Evolutionary conservation across 2,888 invertebrate species (phyloP), one percentile per base, ranked within the genome.

Genomic region (Allacma fusca): DNA sequence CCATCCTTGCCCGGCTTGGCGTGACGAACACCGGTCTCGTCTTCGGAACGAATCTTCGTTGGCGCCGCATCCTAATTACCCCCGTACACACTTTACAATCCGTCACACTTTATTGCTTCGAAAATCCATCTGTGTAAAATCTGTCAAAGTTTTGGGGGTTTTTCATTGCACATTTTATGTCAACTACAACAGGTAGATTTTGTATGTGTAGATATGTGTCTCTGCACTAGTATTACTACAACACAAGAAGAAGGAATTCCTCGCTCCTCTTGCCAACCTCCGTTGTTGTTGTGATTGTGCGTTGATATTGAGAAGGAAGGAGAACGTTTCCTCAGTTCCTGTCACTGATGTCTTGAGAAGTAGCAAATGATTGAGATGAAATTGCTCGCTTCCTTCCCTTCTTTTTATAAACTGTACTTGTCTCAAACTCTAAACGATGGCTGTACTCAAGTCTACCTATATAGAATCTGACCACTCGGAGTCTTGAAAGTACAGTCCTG

Each of bases 1-100:
- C 80, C 80, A 80, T 80, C 59, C 80, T 78, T 59, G 80, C 80
- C 65, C 80, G 80, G 73, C 77, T 78, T 78, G 78, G 80, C 75
- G 80, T 79, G 75, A 76, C 78, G 67, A 72, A 77, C 75, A 80
- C 80, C 26, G 80, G 80, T 77, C 80, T 80, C 64, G 75, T 77
- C 57, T 78, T 78, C 75, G 80, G 80, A 71, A 76, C 78, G 77
- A 80, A 78, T 77, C 74, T 76, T 71, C 77, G 75, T 68, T 78
- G 78, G 75, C 76, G 77, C 75, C 78, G 70, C 80, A 80, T 80
- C 77, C 77, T 76, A 72, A 72, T 72, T 72, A 72, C 72, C 50
- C 71, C 44, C 71, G 72, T 72, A 72, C 72, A 70, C 70, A 72
- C 72, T 72, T 72, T 57, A 50, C 57, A 72, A 72, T 72, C 62